phyloP scores from a whole-genome alignment of 2,888 invertebrate species.

The Agrypnus murinus region DNA sequence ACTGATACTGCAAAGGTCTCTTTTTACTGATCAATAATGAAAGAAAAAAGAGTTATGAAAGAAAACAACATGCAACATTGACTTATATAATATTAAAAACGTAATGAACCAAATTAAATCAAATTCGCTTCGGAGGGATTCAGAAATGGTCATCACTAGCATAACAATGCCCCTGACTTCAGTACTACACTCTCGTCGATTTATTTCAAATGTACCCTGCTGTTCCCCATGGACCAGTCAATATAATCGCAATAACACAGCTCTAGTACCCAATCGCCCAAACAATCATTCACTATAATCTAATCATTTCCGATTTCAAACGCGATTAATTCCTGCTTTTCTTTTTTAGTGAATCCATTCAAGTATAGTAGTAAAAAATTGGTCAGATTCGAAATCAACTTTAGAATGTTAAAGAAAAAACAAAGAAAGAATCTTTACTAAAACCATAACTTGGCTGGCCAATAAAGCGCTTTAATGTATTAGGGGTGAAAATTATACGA shows the following conservation, averaged over 20 bases:
- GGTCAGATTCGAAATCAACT: no score
- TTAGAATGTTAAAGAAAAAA: no score
- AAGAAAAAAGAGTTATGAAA: no score
- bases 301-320: no score
- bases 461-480: slow-evolving; percentile 59
- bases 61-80: no score
- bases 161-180: slow-evolving; percentile 69
- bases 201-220: slow-evolving; percentile 70
- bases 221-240: slow-evolving; percentile 71
- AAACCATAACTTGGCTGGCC: slow-evolving; percentile 50
- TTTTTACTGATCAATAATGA: no score
- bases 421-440: not conserved
- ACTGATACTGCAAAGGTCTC: no score
- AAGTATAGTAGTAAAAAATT: no score
- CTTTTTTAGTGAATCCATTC: no score
- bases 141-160: slow-evolving; percentile 69
- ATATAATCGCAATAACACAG: slow-evolving; percentile 73
- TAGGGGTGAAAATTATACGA: slow-evolving; percentile 65
- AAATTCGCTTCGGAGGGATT: slow-evolving; percentile 67
- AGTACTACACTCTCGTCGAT: slow-evolving; percentile 68
- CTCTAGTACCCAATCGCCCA: slow-evolving; percentile 66
- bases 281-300: slow-evolving; percentile 51
- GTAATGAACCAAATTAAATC: slow-evolving; percentile 64
- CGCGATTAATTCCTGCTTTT: no score
- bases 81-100: slow-evolving; percentile 42